Conservation (phyloP, 2,113 vertebrate species). For the Coryphaenoides rupestris region DNA sequence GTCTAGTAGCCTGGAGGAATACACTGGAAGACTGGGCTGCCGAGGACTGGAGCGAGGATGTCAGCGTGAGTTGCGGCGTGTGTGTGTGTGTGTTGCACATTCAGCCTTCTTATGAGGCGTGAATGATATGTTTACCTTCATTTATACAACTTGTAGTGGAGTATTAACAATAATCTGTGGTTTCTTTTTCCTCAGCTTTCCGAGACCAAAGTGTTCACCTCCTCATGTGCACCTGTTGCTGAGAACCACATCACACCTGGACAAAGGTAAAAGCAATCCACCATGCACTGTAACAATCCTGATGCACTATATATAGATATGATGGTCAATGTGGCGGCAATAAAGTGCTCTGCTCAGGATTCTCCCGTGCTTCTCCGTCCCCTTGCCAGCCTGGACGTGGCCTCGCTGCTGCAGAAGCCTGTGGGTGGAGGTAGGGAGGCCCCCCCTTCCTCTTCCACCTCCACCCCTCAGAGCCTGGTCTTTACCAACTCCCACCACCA, state of each 20-base stretch:
- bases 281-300: not conserved
- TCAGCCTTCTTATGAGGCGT: no score
- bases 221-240: conserved; percentile 82
- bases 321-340: no score
- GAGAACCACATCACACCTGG: conserved; percentile 84
- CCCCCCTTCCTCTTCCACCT: conserved; percentile 72
- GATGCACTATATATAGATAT: no score
- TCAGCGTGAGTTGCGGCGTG: conserved; percentile 70
- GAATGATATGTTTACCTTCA: no score
- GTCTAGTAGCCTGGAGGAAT: conserved; percentile 84
- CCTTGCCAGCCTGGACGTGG: conserved; percentile 80
- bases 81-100: no score
- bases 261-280: conserved; percentile 74
- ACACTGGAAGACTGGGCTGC: conserved; percentile 90
- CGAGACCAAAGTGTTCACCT: conserved; percentile 95
- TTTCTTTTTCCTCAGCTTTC: conserved; percentile 77
- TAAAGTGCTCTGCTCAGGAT: no score
- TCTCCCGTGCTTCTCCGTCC: not conserved
- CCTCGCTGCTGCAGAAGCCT: conserved; percentile 87
- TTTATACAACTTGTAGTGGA: not conserved
- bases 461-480: conserved; percentile 84
- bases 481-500: conserved; percentile 94
- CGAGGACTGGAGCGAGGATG: conserved; percentile 96
- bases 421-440: conserved; percentile 69
- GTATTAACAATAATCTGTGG: not conserved